Evolutionary conservation across 2,113 vertebrate species (phyloP), one percentile per base, ranked within the genome.

Genomic region (Procavia capensis): DNA sequence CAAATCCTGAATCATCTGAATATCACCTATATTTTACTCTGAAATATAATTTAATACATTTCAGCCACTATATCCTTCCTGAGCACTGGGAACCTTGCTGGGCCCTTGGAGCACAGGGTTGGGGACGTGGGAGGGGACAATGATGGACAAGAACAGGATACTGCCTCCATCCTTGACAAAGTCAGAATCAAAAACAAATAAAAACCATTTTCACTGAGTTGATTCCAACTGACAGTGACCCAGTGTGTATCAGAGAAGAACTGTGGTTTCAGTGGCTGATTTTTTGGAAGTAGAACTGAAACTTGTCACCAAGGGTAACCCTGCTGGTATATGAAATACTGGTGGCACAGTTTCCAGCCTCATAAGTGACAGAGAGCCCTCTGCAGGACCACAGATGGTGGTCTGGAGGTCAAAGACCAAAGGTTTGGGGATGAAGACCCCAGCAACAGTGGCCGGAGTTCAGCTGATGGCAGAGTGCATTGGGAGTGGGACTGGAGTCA

Each of bases 91-190:
- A 36, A 39, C 29, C 9, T 5, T 11, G 19, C 25, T 64, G 72
- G 6, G 11, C 29, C 19, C 19, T 7, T 31, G 50, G n/a, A n/a
- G n/a, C n/a, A n/a, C n/a, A n/a, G n/a, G 34, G 43, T 14, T 4
- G 1, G 9, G 16, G n/a, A 0, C 8, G 4, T 1, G 20, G 45
- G 50, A 14, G 50, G 57, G 19, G 3, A 13, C 4, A 24, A 8
- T 3, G 4, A 3, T 27, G 16, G 36, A 36, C 36, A 29, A 36
- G 11, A 50, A 36, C 7, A n/a, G n/a, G 29, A 17, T 17, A 25
- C 27, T 45, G 4, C n/a, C 10, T 22, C 36, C 66, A 63, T 9
- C 79, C 13, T 63, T 10, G 2, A 43, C 74, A 2, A 34, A 4
- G 61, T 94, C 61, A 29, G 74, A 85, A 36, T 57, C n/a, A 72